Percentiles rank a stretch among this genome's conserved stretches.
phyloP scores from a whole-genome alignment of 1,140 invertebrate species.

The Drosophila biarmipes region DNA sequence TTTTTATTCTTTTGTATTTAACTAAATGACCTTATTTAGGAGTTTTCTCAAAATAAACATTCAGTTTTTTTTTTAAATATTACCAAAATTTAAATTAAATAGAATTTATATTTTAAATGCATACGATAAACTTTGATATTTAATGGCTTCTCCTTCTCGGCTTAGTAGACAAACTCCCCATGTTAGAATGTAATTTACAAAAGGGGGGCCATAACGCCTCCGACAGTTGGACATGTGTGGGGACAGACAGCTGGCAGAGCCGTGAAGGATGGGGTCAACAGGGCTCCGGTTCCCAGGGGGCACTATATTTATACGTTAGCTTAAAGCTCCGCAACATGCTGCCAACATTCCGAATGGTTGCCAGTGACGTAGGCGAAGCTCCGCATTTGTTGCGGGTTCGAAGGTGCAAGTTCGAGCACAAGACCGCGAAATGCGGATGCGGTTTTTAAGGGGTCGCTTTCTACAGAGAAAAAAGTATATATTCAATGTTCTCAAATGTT shows the following conservation, averaged over 20 bases:
- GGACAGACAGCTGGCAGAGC: conserved; percentile 18
- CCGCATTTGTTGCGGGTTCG: conserved; percentile 5
- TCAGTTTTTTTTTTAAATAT: too few relatives aligned
- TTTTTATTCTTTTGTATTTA: too few relatives aligned
- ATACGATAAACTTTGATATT: background rate
- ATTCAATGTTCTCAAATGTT: background rate
- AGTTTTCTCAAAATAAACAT: too few relatives aligned
- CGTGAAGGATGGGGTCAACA: conserved; percentile 20
- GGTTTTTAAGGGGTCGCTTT: conserved; percentile 38
- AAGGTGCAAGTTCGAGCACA: conserved; percentile 4
- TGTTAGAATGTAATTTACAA: background rate
- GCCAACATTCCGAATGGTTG: conserved; percentile 5
- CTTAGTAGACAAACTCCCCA: background rate
- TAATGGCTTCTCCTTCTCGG: background rate
- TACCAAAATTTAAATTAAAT: too few relatives aligned
- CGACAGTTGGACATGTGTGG: conserved; percentile 13
- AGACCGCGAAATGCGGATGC: conserved; percentile 29
- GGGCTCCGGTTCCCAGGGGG: background rate
- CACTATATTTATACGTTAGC: background rate
- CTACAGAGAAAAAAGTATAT: conserved; percentile 18
- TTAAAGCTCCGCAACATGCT: conserved; percentile 16
- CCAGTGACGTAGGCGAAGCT: conserved; percentile 20
- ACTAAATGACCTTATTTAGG: too few relatives aligned
- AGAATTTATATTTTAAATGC: too few relatives aligned
- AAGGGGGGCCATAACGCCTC: background rate